A percentile compares a stretch with the other conserved stretches of the same genome.
These are phyloP conservation scores for Lytechinus variegatus DNA, from an alignment of 35 echinoderm and acorn worm species.

Conservation along the genomic window DNA sequence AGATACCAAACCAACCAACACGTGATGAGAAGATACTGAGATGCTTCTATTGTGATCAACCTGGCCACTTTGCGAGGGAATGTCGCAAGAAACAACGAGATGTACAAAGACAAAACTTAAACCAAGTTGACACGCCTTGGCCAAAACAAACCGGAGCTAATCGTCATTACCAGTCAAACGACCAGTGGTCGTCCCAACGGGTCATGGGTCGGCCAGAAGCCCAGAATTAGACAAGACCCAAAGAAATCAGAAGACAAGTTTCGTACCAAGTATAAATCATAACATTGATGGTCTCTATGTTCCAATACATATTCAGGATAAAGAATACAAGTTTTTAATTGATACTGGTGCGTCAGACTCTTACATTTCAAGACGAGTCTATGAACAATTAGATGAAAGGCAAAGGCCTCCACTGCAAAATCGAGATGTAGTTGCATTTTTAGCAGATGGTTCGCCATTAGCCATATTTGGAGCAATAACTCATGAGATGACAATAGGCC, in stretches of 20 bases:
- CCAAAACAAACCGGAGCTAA: neutral
- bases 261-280: neutral
- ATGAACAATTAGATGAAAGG: neutral
- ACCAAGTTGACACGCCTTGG: neutral
- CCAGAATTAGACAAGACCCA: constrained; percentile 13
- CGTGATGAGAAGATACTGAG: neutral
- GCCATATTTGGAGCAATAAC: too few species aligned
- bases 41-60: constrained; percentile 34
- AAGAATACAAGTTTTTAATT: constrained; percentile 29
- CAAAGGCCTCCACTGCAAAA: neutral
- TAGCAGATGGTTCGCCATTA: constrained; percentile 2
- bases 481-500: too few species aligned
- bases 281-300: constrained; percentile 15
- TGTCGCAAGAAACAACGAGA: constrained; percentile 15
- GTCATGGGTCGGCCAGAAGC: constrained; percentile 20
- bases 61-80: constrained; percentile 5
- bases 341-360: constrained; percentile 42
- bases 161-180: neutral
- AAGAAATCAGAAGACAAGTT: neutral
- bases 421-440: neutral
- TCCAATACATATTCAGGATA: neutral
- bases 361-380: constrained; percentile 26
- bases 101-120: neutral
- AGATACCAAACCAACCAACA: neutral
- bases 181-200: constrained; percentile 1